Conservation (phyloP, 2,113 vertebrate genomes). For the Odontophorus gujanensis region DNA sequence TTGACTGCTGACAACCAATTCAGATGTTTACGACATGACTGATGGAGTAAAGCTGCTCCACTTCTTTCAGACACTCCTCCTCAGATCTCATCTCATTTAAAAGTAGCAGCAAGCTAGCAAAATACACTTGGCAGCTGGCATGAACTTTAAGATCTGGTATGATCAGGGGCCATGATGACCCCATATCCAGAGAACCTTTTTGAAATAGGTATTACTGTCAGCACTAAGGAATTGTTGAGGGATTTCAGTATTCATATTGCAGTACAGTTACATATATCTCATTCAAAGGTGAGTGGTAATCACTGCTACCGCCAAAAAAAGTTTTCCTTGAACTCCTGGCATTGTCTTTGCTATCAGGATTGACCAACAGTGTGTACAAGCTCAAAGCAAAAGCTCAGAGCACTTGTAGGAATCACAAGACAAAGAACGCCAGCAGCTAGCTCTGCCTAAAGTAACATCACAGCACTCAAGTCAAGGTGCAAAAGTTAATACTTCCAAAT, state of each 20-base stretch:
- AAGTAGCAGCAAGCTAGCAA: fast-evolving
- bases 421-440: background rate
- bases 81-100: background rate
- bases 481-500: background rate
- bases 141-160: background rate
- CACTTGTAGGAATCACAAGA: background rate
- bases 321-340: too few species aligned
- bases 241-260: background rate
- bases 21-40: background rate
- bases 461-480: background rate
- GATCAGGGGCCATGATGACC: background rate
- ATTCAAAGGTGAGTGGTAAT: background rate
- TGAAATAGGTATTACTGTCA: background rate
- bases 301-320: background rate
- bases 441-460: background rate
- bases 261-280: background rate
- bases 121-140: background rate
- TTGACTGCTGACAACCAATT: background rate
- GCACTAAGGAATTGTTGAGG: background rate
- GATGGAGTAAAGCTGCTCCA: background rate
- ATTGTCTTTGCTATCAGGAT: background rate
- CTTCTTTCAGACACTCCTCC: too few species aligned
- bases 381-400: background rate
- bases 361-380: background rate
- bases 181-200: background rate